Conservation (phyloP, 1,140 invertebrate genomes). For the Polypedilum pembai region DNA sequence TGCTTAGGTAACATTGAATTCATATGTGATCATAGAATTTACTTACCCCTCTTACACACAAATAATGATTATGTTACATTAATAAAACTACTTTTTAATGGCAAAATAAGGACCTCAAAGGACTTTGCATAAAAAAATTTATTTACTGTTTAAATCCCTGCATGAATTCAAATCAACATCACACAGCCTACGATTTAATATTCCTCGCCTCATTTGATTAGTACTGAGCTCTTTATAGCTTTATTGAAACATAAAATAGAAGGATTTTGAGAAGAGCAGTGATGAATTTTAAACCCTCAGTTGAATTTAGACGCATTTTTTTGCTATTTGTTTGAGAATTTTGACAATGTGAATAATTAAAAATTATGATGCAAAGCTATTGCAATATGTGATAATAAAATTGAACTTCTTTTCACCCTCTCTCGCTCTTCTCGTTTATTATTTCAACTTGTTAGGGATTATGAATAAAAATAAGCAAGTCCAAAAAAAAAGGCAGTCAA, state of each 20-base stretch:
- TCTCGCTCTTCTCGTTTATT: neutral
- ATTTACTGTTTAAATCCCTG: neutral
- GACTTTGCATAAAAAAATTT: neutral
- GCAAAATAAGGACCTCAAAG: neutral
- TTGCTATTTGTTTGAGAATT: no score
- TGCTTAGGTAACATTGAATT: no score
- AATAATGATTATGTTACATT: neutral
- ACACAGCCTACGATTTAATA: constrained; percentile 6
- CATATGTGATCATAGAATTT: no score
- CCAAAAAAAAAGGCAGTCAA: neutral
- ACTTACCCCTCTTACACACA: neutral
- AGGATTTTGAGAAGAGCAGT: no score
- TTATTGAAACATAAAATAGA: no score
- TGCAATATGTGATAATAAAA: constrained; percentile 1
- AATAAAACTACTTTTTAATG: constrained; percentile 20
- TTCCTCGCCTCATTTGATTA: constrained; percentile 12
- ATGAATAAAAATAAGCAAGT: no score
- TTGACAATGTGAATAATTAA: no score
- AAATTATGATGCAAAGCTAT: no score
- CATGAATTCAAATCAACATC: neutral
- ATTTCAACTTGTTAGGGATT: neutral
- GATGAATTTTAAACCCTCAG: no score
- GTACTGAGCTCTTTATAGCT: no score
- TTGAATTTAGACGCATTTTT: no score
- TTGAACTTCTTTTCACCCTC: neutral